Percentiles rank a stretch among this genome's conserved stretches.
Conservation (phyloP, 2,888 invertebrate genomes). For the Pyrrhia umbra region DNA sequence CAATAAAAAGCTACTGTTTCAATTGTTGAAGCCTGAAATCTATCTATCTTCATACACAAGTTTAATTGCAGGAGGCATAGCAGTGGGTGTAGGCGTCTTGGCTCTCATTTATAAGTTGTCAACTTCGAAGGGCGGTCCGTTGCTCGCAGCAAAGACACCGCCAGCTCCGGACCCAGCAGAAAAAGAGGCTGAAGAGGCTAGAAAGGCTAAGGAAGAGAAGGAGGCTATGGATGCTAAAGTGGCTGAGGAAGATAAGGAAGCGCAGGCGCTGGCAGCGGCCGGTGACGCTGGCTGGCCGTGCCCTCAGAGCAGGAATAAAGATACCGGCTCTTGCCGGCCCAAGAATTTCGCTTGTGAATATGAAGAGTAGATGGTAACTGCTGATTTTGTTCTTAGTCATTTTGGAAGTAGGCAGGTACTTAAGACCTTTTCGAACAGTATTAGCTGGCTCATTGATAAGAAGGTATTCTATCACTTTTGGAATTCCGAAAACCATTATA, state of each 20-base stretch:
- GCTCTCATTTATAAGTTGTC: slow-evolving; percentile 51
- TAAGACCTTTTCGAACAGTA: too few species aligned
- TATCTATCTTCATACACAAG: not conserved
- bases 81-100: slow-evolving; percentile 52
- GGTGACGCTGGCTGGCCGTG: not conserved
- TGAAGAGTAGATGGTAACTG: not conserved
- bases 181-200: not conserved
- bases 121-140: not conserved
- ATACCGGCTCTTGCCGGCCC: not conserved
- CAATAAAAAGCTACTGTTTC: too few species aligned
- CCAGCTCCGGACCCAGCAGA: not conserved
- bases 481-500: too few species aligned
- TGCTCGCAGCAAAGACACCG: not conserved
- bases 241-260: not conserved
- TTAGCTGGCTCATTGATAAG: too few species aligned
- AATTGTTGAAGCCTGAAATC: too few species aligned
- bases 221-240: not conserved
- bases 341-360: not conserved
- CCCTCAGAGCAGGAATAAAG: not conserved
- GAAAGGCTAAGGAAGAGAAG: not conserved
- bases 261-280: not conserved
- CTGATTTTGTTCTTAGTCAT: too few species aligned
- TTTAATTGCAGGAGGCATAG: slow-evolving; percentile 54
- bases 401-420: too few species aligned
- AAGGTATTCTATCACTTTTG: too few species aligned